Evolutionary conservation across 2,888 invertebrate species (phyloP).

Genomic region (Andrena fulva): DNA sequence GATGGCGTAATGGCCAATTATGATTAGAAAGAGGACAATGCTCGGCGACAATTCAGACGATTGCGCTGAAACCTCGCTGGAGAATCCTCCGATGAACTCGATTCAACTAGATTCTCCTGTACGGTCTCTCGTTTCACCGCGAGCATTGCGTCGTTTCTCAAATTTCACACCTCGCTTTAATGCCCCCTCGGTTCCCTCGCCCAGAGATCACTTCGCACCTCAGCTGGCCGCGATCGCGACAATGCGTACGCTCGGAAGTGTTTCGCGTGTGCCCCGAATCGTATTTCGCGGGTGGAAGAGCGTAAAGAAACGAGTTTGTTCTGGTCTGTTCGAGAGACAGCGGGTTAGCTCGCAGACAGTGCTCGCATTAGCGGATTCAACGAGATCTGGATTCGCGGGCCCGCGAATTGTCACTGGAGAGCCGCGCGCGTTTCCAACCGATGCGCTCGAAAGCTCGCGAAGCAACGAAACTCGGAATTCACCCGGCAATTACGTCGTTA

Average conservation of each 20-base stretch:
- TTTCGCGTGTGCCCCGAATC: slow-evolving; percentile 26
- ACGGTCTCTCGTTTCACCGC: no score
- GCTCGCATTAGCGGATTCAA: background rate
- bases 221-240: background rate
- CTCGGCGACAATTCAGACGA: slow-evolving; percentile 13
- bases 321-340: slow-evolving; percentile 33
- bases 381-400: background rate
- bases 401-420: slow-evolving; percentile 33
- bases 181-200: no score
- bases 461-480: slow-evolving; percentile 14
- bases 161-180: background rate
- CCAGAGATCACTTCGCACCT: slow-evolving; percentile 19
- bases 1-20: slow-evolving; percentile 52
- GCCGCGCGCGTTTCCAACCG: slow-evolving; percentile 35
- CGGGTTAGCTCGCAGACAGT: slow-evolving; percentile 3
- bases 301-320: slow-evolving; percentile 51
- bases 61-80: slow-evolving; percentile 6
- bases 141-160: background rate
- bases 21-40: slow-evolving; percentile 35
- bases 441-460: slow-evolving; percentile 30
- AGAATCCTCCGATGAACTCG: background rate
- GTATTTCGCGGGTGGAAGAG: slow-evolving; percentile 53
- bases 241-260: background rate
- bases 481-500: slow-evolving; percentile 40
- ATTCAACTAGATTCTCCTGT: no score